Evolutionary conservation across 2,888 invertebrate species (phyloP).

Genomic region (Pasiphila rectangulata): DNA sequence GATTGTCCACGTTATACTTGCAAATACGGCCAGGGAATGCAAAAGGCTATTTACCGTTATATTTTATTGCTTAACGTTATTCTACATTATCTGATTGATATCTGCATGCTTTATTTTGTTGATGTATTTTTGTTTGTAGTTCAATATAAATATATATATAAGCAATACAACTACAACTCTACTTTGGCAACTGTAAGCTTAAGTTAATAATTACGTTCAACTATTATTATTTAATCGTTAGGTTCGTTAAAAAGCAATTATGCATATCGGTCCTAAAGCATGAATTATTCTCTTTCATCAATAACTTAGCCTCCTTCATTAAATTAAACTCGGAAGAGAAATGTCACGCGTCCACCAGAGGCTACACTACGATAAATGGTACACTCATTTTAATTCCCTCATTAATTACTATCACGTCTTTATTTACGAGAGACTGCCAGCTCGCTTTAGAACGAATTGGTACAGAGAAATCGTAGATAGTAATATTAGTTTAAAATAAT

Average conservation of each 20-base stretch:
- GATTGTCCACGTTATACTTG: constrained; percentile 48
- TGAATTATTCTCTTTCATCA: constrained; percentile 21
- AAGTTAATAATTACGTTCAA: neutral
- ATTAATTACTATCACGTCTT: constrained; percentile 37
- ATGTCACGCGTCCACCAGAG: constrained; percentile 30
- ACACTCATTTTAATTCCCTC: constrained; percentile 38
- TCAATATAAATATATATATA: neutral
- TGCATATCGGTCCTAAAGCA: neutral
- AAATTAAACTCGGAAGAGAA: constrained; percentile 23
- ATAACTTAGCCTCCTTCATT: constrained; percentile 26
- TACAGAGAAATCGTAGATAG: constrained; percentile 31
- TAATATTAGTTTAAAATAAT: constrained; percentile 29
- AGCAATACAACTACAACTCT: neutral
- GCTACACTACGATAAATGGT: constrained; percentile 30
- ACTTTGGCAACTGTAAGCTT: neutral
- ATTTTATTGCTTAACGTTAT: constrained; percentile 17
- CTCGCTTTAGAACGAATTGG: constrained; percentile 31
- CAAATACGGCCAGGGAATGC: constrained; percentile 50
- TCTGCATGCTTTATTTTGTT: neutral
- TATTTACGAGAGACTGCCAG: constrained; percentile 33
- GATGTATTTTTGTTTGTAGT: neutral
- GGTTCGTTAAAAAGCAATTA: constrained; percentile 3
- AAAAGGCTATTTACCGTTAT: constrained; percentile 31
- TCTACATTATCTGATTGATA: neutral
- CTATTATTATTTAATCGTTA: neutral